A percentile compares a stretch with the other conserved stretches of the same genome.
These are phyloP conservation scores for Pangasius mekongensis DNA, from an alignment of 2,797 vertebrate genomes.

Conservation along the genomic window DNA sequence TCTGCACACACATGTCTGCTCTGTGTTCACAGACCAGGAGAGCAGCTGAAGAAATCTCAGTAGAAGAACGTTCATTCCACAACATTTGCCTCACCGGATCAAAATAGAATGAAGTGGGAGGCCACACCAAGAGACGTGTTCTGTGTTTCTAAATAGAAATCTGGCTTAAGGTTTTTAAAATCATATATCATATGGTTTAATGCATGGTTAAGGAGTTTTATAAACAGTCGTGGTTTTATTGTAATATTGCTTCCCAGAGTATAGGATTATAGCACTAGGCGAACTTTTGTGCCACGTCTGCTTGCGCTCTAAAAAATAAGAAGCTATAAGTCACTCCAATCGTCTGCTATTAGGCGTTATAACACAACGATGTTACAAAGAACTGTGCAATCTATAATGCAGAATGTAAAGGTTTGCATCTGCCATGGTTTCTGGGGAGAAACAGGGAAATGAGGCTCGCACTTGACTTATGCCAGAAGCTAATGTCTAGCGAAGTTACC, in stretches of 20 bases:
- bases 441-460: not conserved
- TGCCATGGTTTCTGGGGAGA: not conserved
- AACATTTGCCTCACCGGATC: slow-evolving; percentile 23
- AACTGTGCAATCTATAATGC: not conserved
- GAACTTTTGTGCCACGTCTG: not conserved
- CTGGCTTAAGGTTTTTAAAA: not conserved
- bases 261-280: not conserved
- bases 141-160: not conserved
- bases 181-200: not conserved
- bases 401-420: not conserved
- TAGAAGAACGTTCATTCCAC: slow-evolving; percentile 23
- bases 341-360: not conserved
- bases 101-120: not conserved
- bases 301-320: not conserved
- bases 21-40: slow-evolving; percentile 24
- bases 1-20: slow-evolving; percentile 45
- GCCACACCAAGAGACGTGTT: not conserved
- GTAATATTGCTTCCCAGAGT: not conserved
- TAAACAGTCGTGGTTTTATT: not conserved
- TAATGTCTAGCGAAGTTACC: not conserved
- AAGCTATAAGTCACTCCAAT: not conserved
- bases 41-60: slow-evolving; percentile 3
- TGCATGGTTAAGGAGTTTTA: not conserved
- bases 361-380: not conserved
- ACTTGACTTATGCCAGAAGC: not conserved